These are phyloP conservation scores for Corythaeola cristata DNA, from an alignment of 2,113 vertebrate genomes.

Conservation along the genomic window DNA sequence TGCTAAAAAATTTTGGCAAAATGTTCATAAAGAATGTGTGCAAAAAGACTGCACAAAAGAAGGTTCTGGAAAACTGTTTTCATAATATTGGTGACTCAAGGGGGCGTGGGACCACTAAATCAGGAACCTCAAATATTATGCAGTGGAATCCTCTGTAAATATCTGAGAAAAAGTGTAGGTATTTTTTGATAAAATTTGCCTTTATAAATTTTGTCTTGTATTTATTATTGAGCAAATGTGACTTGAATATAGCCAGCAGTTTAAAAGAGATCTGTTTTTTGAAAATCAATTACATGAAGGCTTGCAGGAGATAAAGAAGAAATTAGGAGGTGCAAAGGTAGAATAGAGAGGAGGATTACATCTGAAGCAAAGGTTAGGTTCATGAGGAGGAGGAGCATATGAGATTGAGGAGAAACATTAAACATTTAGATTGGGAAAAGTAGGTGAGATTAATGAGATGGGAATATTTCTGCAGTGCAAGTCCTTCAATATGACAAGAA, in stretches of 20 bases:
- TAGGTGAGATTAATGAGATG: neutral
- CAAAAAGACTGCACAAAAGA: neutral
- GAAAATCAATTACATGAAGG: neutral
- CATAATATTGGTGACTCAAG: neutral
- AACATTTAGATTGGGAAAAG: neutral
- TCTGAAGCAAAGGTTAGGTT: neutral
- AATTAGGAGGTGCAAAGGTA: neutral
- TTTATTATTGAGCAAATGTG: neutral
- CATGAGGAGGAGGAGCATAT: neutral
- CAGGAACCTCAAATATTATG: neutral
- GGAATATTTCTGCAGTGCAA: neutral
- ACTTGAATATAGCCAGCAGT: neutral
- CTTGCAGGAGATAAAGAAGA: neutral
- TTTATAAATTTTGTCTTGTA: neutral
- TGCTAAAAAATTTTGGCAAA: neutral
- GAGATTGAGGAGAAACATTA: neutral
- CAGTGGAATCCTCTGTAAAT: neutral
- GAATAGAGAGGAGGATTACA: neutral
- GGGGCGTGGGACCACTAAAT: neutral
- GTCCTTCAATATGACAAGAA: neutral
- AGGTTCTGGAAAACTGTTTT: neutral
- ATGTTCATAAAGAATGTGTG: neutral
- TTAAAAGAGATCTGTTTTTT: neutral
- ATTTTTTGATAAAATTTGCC: neutral
- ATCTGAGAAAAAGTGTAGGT: neutral